Conservation (phyloP, 2,888 invertebrate species). For the Drosophila meridionalis region DNA sequence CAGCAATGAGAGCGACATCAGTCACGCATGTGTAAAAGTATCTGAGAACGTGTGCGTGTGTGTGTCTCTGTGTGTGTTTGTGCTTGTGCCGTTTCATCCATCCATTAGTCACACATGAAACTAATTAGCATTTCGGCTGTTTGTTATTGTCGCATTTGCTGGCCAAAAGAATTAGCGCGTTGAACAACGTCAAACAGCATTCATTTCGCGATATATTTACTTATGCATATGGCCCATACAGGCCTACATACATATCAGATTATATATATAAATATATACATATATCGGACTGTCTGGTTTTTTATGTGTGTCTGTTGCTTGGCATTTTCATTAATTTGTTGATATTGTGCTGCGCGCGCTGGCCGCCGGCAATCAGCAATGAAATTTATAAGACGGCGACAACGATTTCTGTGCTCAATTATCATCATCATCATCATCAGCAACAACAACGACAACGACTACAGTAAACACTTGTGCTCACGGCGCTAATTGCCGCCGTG, state of each 20-base stretch:
- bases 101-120: slow-evolving; percentile 82
- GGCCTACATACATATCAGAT: slow-evolving; percentile 13
- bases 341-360: slow-evolving; percentile 55
- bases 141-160: slow-evolving; percentile 82
- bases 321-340: slow-evolving; percentile 79
- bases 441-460: slow-evolving; percentile 19
- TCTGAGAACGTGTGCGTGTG: slow-evolving; percentile 33
- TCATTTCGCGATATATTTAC: slow-evolving; percentile 67
- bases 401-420: slow-evolving; percentile 68
- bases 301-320: slow-evolving; percentile 49
- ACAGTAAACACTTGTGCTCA: slow-evolving; percentile 51
- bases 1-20: slow-evolving; percentile 47
- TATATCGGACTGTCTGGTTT: slow-evolving; percentile 31
- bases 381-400: slow-evolving; percentile 72
- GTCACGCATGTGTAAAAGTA: slow-evolving; percentile 62
- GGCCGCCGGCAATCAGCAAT: slow-evolving; percentile 75
- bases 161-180: slow-evolving; percentile 79
- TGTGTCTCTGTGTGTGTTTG: slow-evolving; percentile 22
- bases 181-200: slow-evolving; percentile 73
- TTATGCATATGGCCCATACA: slow-evolving; percentile 46
- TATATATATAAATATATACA: slow-evolving; percentile 18
- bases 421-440: slow-evolving; percentile 47
- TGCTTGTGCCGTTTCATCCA: slow-evolving; percentile 72
- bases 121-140: slow-evolving; percentile 81
- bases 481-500: slow-evolving; percentile 77